A percentile compares a stretch with the other conserved stretches of the same genome.
Evolutionary conservation across 1,140 invertebrate species (phyloP).

Genomic region (Dermatophagoides farinae): DNA sequence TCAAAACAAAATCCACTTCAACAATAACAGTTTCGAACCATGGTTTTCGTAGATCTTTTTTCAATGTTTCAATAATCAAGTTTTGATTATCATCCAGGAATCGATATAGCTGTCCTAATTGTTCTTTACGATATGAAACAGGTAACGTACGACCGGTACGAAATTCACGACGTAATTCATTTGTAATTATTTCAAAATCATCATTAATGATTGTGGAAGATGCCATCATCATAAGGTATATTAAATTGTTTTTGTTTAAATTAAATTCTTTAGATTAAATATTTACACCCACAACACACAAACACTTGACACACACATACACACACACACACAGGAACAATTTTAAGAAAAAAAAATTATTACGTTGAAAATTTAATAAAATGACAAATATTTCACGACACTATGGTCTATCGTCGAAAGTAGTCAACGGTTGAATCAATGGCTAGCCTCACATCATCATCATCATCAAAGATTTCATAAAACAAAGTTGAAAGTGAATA

Average conservation of each 20-base stretch:
- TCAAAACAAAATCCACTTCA: conserved; percentile 26
- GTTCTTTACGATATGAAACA: conserved; percentile 40
- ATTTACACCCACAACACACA: background rate
- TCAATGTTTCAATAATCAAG: conserved; percentile 47
- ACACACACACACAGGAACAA: background rate
- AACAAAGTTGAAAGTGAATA: too few relatives aligned
- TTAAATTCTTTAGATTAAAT: background rate
- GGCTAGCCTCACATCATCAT: too few relatives aligned
- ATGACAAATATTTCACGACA: background rate
- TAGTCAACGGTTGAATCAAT: too few relatives aligned
- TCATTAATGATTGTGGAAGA: background rate
- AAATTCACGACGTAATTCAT: background rate
- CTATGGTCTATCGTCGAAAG: too few relatives aligned
- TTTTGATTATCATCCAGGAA: conserved; percentile 58
- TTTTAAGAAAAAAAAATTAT: background rate
- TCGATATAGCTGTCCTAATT: conserved; percentile 46
- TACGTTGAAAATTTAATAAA: background rate
- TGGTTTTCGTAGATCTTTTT: conserved; percentile 51
- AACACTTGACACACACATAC: background rate
- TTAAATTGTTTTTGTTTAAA: background rate
- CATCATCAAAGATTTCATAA: too few relatives aligned
- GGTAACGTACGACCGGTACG: conserved; percentile 14
- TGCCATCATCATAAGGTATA: background rate
- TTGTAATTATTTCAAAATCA: background rate
- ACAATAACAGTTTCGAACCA: conserved; percentile 24